Percentiles rank a stretch among this genome's conserved stretches.
Conservation (phyloP, 2,113 vertebrate species). For the Microtus richardsoni region DNA sequence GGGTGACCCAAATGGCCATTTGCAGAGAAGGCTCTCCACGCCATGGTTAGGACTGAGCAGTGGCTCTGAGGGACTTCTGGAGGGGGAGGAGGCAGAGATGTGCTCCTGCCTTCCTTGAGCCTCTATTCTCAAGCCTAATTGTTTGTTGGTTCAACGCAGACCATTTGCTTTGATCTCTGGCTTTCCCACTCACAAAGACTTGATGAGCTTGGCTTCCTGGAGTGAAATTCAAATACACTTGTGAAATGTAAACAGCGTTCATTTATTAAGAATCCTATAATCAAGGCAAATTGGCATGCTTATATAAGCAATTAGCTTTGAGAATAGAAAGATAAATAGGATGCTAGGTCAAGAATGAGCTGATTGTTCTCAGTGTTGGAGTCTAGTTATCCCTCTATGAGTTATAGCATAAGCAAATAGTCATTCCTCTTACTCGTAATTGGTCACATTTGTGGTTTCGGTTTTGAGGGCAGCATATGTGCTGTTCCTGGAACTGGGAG, state of each 20-base stretch:
- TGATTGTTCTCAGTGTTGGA: constrained; percentile 68
- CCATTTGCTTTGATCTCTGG: constrained; percentile 80
- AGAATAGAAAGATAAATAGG: constrained; percentile 78
- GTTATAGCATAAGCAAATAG: constrained; percentile 55
- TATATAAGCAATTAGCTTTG: constrained; percentile 79
- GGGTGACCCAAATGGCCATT: constrained; percentile 4
- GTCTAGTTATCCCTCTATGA: constrained; percentile 61
- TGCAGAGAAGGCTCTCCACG: constrained; percentile 24
- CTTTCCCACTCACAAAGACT: constrained; percentile 77
- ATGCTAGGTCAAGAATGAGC: constrained; percentile 74
- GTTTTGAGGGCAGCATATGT: constrained; percentile 20
- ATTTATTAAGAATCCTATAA: constrained; percentile 82
- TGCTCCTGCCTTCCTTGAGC: constrained; percentile 45
- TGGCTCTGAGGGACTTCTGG: constrained; percentile 46
- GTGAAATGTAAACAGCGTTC: constrained; percentile 80
- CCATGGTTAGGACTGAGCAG: not conserved
- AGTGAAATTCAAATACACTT: constrained; percentile 82
- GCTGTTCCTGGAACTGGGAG: constrained; percentile 49
- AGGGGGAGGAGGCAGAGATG: constrained; percentile 30
- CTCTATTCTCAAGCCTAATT: constrained; percentile 70
- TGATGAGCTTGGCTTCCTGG: constrained; percentile 78
- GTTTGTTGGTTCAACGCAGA: constrained; percentile 72
- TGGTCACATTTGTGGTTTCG: constrained; percentile 65
- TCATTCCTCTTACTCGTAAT: constrained; percentile 59
- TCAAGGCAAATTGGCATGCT: constrained; percentile 81